A percentile compares a stretch with the other conserved stretches of the same genome.
These are phyloP conservation scores for Artibeus jamaicensis DNA, from an alignment of 2,797 vertebrate species.

Conservation along the genomic window DNA sequence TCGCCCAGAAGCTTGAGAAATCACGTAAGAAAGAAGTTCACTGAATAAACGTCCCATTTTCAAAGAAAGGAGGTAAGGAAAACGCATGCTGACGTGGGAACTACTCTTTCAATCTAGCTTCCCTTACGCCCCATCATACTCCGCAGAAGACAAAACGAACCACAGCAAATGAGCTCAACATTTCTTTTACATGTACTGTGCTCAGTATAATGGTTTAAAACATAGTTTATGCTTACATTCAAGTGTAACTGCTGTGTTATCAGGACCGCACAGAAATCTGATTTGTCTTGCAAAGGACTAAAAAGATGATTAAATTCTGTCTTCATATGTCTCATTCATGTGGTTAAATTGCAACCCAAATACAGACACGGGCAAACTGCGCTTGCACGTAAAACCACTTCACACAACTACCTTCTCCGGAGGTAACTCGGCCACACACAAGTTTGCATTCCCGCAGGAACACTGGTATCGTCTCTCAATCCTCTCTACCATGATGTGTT, in stretches of 20 bases:
- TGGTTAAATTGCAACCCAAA: not conserved
- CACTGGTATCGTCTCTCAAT: not conserved
- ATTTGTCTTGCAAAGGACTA: slow-evolving; percentile 30
- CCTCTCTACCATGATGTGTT: not conserved
- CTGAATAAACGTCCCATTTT: not conserved
- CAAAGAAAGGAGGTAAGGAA: not conserved
- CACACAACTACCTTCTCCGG: not conserved
- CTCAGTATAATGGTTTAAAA: slow-evolving; percentile 8
- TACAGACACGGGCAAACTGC: not conserved
- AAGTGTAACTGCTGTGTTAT: slow-evolving; percentile 56
- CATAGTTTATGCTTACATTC: slow-evolving; percentile 39
- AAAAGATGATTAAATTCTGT: slow-evolving; percentile 51
- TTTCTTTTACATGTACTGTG: slow-evolving; percentile 46
- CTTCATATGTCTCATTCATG: slow-evolving; percentile 47
- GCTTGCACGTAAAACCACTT: not conserved
- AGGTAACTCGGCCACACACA: not conserved
- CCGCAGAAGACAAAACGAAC: slow-evolving; percentile 35
- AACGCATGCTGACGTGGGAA: not conserved
- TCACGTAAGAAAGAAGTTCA: not conserved
- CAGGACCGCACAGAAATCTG: slow-evolving; percentile 7
- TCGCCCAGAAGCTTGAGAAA: not conserved
- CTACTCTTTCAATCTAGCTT: slow-evolving; percentile 5
- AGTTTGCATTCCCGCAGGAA: not conserved
- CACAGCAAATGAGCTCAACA: slow-evolving; percentile 58
- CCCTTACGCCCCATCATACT: not conserved